Evolutionary conservation across 1,140 invertebrate genomes (phyloP), one percentile per base, ranked within the genome.

Genomic region (Leptopilina boulardi): DNA sequence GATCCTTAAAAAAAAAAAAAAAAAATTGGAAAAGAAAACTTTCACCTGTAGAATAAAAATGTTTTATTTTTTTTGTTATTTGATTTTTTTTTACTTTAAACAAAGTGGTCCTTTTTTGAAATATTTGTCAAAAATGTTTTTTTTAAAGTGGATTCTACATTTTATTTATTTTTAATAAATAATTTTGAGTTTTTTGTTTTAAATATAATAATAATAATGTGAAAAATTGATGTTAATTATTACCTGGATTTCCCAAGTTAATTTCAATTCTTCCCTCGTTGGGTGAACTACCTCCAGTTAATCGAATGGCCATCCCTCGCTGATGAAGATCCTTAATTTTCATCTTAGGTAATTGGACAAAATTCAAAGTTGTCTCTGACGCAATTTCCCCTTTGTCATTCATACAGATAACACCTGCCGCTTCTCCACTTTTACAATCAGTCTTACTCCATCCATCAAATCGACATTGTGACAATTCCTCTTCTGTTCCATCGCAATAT

Each of bases 381-480:
- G 15, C 18, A 34, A 73, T 72, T 18, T 77, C 71, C 23, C 92
- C 87, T 1, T 92, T 88, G 0, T 83, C 83, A 30, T 76, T 76
- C 23, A 77, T 76, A 87, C 97, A 98, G 30, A 95, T 92, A 3
- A 97, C 96, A 4, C 96, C 96, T 6, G 97, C 96, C 1, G 95
- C 95, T 89, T 98, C 97, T 4, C 91, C 92, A 26, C 91, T 89
- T 23, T 93, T 91, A 87, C 97, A 98, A 85, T 98, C 96, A 66
- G 94, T 94, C 34, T 91, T 91, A 15, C 95, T 96, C 97, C 96
- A 98, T 9, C 95, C 96, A 81, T 96, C 94, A 84, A 96, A 97
- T 13, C 94, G 91, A 87, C 97, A 99, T 0, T 94, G 87, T 0
- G 91, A 89, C 11, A 99, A 84, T 54, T 93, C 93, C 13, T 89